Evolutionary conservation across 35 echinoderm and acorn worm genomes (phyloP), one percentile per base, ranked within the genome.

Genomic region (Stichopus chloronotus): DNA sequence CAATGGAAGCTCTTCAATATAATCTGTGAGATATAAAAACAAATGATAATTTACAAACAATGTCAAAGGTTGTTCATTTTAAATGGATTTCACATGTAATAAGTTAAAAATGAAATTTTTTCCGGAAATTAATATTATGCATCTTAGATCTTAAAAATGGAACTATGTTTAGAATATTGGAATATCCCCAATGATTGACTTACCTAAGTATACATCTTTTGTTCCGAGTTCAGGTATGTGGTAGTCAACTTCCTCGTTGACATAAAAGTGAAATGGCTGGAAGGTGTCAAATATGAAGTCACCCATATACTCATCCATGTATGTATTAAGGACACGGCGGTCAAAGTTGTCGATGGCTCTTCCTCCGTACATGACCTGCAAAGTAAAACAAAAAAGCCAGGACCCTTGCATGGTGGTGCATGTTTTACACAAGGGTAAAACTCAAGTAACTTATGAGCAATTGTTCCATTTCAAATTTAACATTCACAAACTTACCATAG

Each of bases 231-330:
- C 97, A 82, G 97, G 97, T 53, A 99, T 99, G 92, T 94, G 90
- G 78, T 99, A 99, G 80, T 99, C 97, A 8, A 99, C 97, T 12
- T 96, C 82, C 55, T 96, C 94, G 79, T 96, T 99, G 68, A 60
- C 56, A 53, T 95, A 99, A 92, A 99, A 99, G 43, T 99, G 97
- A 82, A 99, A 99, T 5, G 97, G 97, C 91, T 99, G 97, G 97
- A 99, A 99, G 0, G 97, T 95, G 55, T 99, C 97, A 74, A 99
- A 99, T 93, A 99, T 99, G 79, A 99, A 99, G 77, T 99, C 97
- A 52, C 97, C 97, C 97, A 99, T 98, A 84, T 99, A 99, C 85
- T 99, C 97, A 92, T 99, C 92, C 97, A 99, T 99, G 94, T 99
- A 99, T 53, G 97, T 96, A 86, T 99, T 99, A 16, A 99, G 78